Conservation (phyloP, 2,113 vertebrate genomes). For the Eudyptes chrysolophus region DNA sequence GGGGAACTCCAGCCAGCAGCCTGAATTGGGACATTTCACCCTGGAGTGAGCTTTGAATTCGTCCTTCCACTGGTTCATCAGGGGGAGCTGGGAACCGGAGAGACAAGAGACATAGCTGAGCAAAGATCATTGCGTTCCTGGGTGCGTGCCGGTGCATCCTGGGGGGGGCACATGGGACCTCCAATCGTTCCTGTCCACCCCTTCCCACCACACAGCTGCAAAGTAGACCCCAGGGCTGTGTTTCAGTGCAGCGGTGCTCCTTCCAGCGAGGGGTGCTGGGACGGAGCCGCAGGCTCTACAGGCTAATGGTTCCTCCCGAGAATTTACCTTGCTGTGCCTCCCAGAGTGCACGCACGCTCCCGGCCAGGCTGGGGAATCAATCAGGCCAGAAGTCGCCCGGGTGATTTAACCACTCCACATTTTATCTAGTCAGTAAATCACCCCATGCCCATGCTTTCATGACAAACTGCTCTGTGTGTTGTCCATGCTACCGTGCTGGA, state of each 20-base stretch:
- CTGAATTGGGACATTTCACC: conserved; percentile 92
- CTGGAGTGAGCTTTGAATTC: conserved; percentile 93
- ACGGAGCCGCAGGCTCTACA: neutral
- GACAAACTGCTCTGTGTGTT: conserved; percentile 24
- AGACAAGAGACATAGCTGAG: neutral
- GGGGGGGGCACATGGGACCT: neutral
- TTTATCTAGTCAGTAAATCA: conserved; percentile 42
- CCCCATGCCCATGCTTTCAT: neutral
- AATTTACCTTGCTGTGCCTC: neutral
- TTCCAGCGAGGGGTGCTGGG: neutral
- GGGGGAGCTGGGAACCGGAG: conserved; percentile 77
- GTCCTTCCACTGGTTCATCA: conserved; percentile 96
- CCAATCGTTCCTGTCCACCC: neutral
- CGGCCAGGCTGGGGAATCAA: neutral
- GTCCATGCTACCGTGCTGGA: neutral
- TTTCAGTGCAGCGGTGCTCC: neutral
- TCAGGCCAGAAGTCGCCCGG: neutral
- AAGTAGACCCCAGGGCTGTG: neutral
- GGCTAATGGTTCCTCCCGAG: neutral
- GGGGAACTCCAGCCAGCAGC: conserved; percentile 98
- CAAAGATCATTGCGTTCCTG: accelerated
- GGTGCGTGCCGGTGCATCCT: neutral
- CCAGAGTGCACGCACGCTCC: accelerated
- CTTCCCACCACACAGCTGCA: neutral
- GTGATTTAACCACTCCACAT: conserved; percentile 52